A percentile compares a stretch with the other conserved stretches of the same genome.
Conservation (phyloP, 2,888 invertebrate genomes). For the Sarcophaga caerulescens region DNA sequence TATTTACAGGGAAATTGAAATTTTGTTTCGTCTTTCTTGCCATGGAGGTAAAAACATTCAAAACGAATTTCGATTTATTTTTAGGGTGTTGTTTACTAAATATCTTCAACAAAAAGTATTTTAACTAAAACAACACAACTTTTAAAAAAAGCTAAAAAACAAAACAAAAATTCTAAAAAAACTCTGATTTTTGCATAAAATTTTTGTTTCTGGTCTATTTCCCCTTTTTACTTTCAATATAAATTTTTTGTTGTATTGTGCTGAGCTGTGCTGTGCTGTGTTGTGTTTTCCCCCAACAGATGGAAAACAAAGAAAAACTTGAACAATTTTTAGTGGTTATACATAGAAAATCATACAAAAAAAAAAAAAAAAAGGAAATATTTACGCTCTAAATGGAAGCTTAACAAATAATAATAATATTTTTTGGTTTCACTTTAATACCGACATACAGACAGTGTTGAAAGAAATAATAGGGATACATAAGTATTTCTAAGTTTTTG, state of each 20-base stretch:
- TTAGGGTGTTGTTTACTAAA: not conserved
- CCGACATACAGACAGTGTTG: not conserved
- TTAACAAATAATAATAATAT: slow-evolving; percentile 49
- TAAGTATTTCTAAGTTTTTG: not conserved
- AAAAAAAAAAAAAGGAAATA: not conserved
- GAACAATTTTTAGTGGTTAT: slow-evolving; percentile 29
- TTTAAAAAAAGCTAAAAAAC: too few species aligned
- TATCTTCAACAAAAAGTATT: not conserved
- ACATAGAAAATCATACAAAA: slow-evolving; percentile 30
- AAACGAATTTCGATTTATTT: not conserved
- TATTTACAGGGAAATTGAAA: too few species aligned
- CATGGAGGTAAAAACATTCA: not conserved
- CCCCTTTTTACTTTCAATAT: slow-evolving; percentile 24
- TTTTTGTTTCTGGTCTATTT: slow-evolving; percentile 56
- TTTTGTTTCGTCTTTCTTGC: too few species aligned
- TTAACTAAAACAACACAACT: too few species aligned
- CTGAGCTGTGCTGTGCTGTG: not conserved
- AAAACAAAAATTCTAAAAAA: not conserved
- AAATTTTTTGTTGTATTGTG: not conserved
- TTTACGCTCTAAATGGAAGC: slow-evolving; percentile 60
- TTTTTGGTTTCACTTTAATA: not conserved
- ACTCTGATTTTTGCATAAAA: slow-evolving; percentile 29
- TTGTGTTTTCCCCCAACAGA: slow-evolving; percentile 4
- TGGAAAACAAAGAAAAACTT: slow-evolving; percentile 15
- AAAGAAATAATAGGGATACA: not conserved